These are phyloP conservation scores for Melanotaenia parkinsoni DNA, from an alignment of 2,797 vertebrate species.

Conservation along the genomic window DNA sequence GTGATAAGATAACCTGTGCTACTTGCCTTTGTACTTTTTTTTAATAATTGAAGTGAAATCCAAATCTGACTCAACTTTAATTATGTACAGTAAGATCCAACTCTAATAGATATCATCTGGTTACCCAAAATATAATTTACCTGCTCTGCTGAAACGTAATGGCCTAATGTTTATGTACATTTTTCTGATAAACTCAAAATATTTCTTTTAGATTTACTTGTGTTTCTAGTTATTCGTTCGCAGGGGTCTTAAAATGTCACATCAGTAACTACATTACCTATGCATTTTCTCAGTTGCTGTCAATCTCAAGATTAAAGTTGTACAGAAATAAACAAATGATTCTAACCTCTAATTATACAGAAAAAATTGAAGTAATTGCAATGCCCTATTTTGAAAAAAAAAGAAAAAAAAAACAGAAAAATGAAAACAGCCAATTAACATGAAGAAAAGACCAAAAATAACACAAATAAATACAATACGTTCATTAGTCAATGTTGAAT, in stretches of 20 bases:
- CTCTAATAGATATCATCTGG: background rate
- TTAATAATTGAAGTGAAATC: conserved; percentile 21
- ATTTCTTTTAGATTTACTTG: conserved; percentile 7
- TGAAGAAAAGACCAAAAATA: conserved; percentile 84
- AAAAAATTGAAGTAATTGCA: conserved; percentile 80
- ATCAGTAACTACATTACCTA: conserved; percentile 17
- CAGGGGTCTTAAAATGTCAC: conserved; percentile 24
- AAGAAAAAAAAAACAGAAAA: conserved; percentile 67
- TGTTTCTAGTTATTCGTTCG: conserved; percentile 37
- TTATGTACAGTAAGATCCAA: conserved; percentile 13
- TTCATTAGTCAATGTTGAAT: conserved; percentile 86
- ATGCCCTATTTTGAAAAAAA: conserved; percentile 81
- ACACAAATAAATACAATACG: conserved; percentile 85
- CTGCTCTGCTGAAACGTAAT: background rate
- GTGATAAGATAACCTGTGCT: background rate
- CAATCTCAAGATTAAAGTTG: conserved; percentile 72
- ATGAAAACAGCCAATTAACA: conserved; percentile 86
- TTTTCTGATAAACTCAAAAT: conserved; percentile 2
- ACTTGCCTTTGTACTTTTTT: background rate
- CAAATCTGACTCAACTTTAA: background rate
- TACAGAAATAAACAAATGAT: conserved; percentile 71
- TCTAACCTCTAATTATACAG: conserved; percentile 77
- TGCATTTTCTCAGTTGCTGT: conserved; percentile 47
- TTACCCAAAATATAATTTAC: background rate
- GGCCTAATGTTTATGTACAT: conserved; percentile 6